Percentiles rank a stretch among this genome's conserved stretches.
Conservation (phyloP, 2,113 vertebrate genomes). For the Sigmodon hispidus region DNA sequence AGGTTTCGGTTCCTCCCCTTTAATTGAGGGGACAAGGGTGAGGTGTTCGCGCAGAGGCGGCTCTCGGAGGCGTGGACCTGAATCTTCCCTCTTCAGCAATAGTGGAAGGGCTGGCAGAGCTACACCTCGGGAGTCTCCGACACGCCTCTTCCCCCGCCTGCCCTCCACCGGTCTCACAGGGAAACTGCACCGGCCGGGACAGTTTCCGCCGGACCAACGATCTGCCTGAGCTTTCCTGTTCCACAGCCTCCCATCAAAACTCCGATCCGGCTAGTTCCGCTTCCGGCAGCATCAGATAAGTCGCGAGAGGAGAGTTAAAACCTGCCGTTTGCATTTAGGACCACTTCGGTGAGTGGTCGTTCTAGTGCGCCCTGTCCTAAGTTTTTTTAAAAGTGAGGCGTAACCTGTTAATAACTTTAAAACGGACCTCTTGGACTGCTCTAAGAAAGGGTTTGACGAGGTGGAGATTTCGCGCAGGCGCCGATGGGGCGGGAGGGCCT, state of each 20-base stretch:
- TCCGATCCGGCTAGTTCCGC: conserved; percentile 27
- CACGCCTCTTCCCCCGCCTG: conserved; percentile 69
- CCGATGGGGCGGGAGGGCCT: conserved; percentile 33
- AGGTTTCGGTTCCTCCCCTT: neutral
- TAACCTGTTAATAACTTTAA: conserved; percentile 2
- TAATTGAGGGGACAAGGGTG: neutral
- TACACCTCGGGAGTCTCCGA: neutral
- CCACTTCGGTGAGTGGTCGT: conserved; percentile 70
- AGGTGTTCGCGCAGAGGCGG: neutral
- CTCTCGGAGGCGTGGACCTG: neutral
- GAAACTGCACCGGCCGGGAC: conserved; percentile 62
- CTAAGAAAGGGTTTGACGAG: neutral
- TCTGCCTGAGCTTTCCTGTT: neutral
- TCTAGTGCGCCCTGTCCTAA: neutral
- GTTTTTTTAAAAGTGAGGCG: conserved; percentile 28
- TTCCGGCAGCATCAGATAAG: conserved; percentile 83
- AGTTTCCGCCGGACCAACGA: conserved; percentile 53
- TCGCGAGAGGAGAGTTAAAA: conserved; percentile 62
- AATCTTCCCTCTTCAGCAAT: neutral
- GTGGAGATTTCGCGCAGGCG: conserved; percentile 69
- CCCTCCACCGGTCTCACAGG: neutral
- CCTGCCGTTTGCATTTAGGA: conserved; percentile 62
- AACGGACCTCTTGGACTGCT: neutral
- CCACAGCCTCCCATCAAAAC: neutral
- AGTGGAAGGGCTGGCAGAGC: neutral